Base-by-base conservation (phyloP, 2,797 vertebrate species). In the Eulemur mongoz region DNA sequence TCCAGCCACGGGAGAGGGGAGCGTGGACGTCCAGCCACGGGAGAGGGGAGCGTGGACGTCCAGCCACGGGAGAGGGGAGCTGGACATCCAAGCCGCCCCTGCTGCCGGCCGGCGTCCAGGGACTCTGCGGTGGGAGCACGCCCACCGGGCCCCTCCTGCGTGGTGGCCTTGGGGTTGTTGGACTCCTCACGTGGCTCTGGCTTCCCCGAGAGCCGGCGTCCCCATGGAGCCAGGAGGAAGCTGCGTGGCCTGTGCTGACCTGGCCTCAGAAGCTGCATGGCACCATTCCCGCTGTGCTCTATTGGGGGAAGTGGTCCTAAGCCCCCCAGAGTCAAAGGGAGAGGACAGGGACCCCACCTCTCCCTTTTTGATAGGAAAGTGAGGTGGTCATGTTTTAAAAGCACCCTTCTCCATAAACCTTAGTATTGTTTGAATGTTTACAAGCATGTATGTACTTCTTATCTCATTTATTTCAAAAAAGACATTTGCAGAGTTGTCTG, bases 101-200 rank as follows among this genome's bases (percentile, higher is more conserved):
- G 40, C 18, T 3, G 2, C 38, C 2, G 48, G 20, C 12, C 0
- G 22, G 18, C 0, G 1, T 17, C 54, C 1, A 2, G 48, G 54
- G 35, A n/a, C 14, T 52, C 59, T 20, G 50, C 3, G 14, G 10
- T 1, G 1, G 1, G 20, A 20, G 4, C 27, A 11, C 27, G 61
- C 82, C 1, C 50, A 13, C 1, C 0, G 1, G 6, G 52, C 13
- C 70, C 10, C 11, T 52, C 7, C 72, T 30, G 4, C 1, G 0
- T 6, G 17, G 25, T 0, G 0, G 72, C 32, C 6, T 4, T 12
- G 0, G 11, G 32, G 32, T 5, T n/a, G 15, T 13, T 0, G 5
- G 59, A 27, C 1, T 0, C 18, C 50, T 43, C 7, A 17, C 0
- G 0, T 9, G 32, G 38, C 7, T 8, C 72, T 2, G 3, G 30